Percentiles rank a stretch among this genome's conserved stretches.
Conservation (phyloP, 2,797 vertebrate species). For the Bovichtus diacanthus region DNA sequence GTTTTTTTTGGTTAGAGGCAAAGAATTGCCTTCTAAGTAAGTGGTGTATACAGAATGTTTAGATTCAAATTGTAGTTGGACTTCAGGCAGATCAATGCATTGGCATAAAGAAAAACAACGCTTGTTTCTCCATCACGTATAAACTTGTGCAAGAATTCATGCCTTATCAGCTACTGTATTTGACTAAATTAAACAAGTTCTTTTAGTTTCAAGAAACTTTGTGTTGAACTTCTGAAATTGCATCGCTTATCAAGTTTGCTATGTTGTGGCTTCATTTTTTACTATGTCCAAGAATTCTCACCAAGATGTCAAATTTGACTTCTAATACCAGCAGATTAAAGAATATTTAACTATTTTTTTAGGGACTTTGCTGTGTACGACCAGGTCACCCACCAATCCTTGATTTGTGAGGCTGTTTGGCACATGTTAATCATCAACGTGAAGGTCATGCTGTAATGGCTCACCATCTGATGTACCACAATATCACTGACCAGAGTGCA, state of each 20-base stretch:
- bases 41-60: background rate
- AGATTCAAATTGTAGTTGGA: background rate
- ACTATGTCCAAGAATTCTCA: background rate
- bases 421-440: conserved; percentile 49
- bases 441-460: conserved; percentile 37
- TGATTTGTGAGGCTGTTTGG: background rate
- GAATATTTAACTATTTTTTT: background rate
- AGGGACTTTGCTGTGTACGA: background rate
- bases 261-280: background rate
- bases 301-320: background rate
- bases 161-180: background rate
- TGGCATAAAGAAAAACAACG: too few relatives aligned
- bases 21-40: background rate
- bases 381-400: background rate
- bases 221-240: background rate
- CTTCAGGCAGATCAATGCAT: background rate
- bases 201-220: background rate
- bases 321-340: conserved; percentile 4
- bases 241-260: too few relatives aligned
- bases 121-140: background rate
- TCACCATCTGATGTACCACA: conserved; percentile 35
- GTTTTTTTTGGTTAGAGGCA: too few relatives aligned
- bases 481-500: conserved; percentile 37
- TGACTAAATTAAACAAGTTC: background rate
- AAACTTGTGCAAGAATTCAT: background rate